Evolutionary conservation across 2,888 invertebrate genomes (phyloP).

Genomic region (Agrenia bidenticulata): DNA sequence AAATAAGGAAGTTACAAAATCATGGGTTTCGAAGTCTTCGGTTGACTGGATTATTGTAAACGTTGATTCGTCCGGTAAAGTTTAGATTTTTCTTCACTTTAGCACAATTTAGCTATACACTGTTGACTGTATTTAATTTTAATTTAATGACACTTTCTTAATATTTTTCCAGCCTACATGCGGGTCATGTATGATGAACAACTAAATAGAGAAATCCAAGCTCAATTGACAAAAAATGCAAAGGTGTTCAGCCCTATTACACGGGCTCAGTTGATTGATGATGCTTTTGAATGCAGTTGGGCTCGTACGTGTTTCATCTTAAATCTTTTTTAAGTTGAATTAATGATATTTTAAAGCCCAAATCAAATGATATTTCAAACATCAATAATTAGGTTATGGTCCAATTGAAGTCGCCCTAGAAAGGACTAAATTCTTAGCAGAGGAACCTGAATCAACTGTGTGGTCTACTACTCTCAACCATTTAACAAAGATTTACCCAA

Average conservation of each 20-base stretch:
- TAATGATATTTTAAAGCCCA: no score
- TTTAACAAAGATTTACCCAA: conserved; percentile 3
- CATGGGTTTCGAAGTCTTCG: background rate
- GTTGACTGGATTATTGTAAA: conserved; percentile 34
- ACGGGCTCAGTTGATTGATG: conserved; percentile 45
- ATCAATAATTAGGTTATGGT: background rate
- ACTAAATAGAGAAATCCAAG: background rate
- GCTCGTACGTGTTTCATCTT: conserved; percentile 29
- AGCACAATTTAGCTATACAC: conserved; percentile 4
- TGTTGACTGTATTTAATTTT: conserved; percentile 3
- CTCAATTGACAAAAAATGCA: background rate
- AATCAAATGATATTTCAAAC: no score
- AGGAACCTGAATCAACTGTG: conserved; percentile 1
- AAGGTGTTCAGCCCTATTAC: conserved; percentile 31
- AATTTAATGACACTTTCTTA: background rate
- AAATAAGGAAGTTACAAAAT: conserved; percentile 12
- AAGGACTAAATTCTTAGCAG: background rate
- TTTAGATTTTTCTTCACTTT: background rate
- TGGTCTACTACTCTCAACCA: conserved; percentile 5
- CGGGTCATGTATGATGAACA: conserved; percentile 8
- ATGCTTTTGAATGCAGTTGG: conserved; percentile 41
- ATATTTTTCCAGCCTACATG: conserved; percentile 1
- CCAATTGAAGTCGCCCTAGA: conserved; percentile 11
- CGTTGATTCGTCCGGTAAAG: conserved; percentile 31
- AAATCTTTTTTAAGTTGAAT: background rate